Conservation (phyloP, 2,113 vertebrate species). For the Austrofundulus limnaeus region DNA sequence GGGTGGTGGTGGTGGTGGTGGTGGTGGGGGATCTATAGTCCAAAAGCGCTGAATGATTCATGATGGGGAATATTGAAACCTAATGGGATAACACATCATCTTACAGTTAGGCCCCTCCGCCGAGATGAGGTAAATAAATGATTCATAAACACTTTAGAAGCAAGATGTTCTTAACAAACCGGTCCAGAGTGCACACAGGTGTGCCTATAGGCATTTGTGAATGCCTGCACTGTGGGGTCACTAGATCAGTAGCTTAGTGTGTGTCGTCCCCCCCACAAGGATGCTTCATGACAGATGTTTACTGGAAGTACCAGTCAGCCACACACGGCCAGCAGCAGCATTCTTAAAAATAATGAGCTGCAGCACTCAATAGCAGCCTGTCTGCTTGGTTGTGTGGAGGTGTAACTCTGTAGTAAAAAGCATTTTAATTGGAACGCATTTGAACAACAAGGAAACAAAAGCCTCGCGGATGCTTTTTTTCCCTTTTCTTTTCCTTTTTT, state of each 20-base stretch:
- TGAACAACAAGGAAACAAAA: slow-evolving; percentile 25
- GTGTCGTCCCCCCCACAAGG: slow-evolving; percentile 55
- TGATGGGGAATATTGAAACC: slow-evolving; percentile 70
- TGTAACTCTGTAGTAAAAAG: slow-evolving; percentile 56
- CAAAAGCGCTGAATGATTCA: slow-evolving; percentile 72
- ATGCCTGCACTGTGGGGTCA: slow-evolving; percentile 68
- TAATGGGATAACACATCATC: slow-evolving; percentile 67
- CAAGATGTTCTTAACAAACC: not conserved
- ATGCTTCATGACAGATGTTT: slow-evolving; percentile 68
- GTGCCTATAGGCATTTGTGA: slow-evolving; percentile 41
- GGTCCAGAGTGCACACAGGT: slow-evolving; percentile 47
- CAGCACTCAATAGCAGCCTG: slow-evolving; percentile 50
- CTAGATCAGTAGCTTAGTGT: slow-evolving; percentile 66
- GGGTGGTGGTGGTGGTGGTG: not conserved
- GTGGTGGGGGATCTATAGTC: slow-evolving; percentile 45
- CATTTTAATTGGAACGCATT: slow-evolving; percentile 56
- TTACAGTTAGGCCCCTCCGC: slow-evolving; percentile 52
- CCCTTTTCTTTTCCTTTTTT: not conserved
- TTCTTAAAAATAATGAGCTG: slow-evolving; percentile 64
- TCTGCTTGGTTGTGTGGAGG: slow-evolving; percentile 43
- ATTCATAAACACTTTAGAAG: slow-evolving; percentile 59
- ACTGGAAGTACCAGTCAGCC: slow-evolving; percentile 67
- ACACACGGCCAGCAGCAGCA: slow-evolving; percentile 10
- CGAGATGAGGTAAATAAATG: slow-evolving; percentile 54
- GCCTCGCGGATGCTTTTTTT: slow-evolving; percentile 27